Percentiles rank a stretch among this genome's conserved stretches.
Evolutionary conservation across 2,888 invertebrate genomes (phyloP).

Genomic region (Macaria notata): DNA sequence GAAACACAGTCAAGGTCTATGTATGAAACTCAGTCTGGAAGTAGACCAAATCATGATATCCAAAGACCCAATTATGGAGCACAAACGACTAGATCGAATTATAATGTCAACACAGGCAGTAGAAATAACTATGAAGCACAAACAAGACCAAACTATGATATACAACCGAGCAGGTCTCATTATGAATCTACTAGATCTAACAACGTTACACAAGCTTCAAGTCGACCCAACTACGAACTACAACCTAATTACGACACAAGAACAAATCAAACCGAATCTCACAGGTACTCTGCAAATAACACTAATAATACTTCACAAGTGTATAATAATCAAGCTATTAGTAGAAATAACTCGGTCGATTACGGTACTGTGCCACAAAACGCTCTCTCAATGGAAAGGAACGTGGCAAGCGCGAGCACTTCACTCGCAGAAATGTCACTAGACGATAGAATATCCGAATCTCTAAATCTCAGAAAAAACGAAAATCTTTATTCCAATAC

Average conservation of each 20-base stretch:
- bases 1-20: slow-evolving; percentile 16
- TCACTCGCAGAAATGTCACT: slow-evolving; percentile 65
- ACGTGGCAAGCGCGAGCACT: slow-evolving; percentile 41
- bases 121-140: slow-evolving; percentile 6
- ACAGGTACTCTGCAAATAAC: slow-evolving; percentile 48
- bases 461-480: slow-evolving; percentile 72
- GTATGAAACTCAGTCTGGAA: slow-evolving; percentile 20
- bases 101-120: neutral
- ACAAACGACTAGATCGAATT: slow-evolving; percentile 6
- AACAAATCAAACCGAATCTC: slow-evolving; percentile 54
- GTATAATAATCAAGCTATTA: slow-evolving; percentile 54
- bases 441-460: slow-evolving; percentile 75
- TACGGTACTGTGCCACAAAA: slow-evolving; percentile 49
- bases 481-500: slow-evolving; percentile 63
- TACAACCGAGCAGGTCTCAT: slow-evolving; percentile 14
- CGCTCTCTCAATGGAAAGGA: slow-evolving; percentile 50
- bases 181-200: slow-evolving; percentile 22
- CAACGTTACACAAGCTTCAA: slow-evolving; percentile 14
- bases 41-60: slow-evolving; percentile 6
- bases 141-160: slow-evolving; percentile 29
- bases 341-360: slow-evolving; percentile 43
- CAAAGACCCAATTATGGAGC: slow-evolving; percentile 37
- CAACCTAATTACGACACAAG: slow-evolving; percentile 33
- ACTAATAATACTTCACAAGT: slow-evolving; percentile 37
- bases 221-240: slow-evolving; percentile 38